phyloP scores from a whole-genome alignment of 2,888 invertebrate species.

The Hermaeophaga mercurialis region DNA sequence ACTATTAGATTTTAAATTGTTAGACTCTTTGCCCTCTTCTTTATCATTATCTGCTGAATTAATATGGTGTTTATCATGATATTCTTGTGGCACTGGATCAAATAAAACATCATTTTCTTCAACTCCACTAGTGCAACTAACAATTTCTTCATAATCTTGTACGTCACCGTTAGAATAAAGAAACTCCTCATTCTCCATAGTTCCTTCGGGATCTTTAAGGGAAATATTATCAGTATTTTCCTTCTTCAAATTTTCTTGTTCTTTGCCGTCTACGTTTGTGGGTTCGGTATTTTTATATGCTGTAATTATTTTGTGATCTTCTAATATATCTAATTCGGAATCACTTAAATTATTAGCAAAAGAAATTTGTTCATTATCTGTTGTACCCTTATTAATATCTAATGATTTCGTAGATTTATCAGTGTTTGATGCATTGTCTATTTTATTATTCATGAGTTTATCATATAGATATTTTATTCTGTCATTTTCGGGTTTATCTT shows the following conservation, averaged over 20 bases:
- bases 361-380: background rate
- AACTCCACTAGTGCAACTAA: background rate
- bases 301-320: slow-evolving; percentile 10
- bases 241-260: background rate
- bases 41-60: no score
- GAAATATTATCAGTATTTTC: background rate
- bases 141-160: slow-evolving; percentile 18
- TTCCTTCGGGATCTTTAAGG: background rate
- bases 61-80: no score
- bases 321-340: slow-evolving; percentile 1
- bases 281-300: background rate
- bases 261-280: background rate
- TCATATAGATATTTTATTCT: slow-evolving; percentile 2
- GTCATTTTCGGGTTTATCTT: background rate
- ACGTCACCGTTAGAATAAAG: slow-evolving; percentile 1
- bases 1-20: no score
- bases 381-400: no score
- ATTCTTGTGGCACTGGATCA: no score
- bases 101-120: background rate
- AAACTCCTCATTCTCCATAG: no score
- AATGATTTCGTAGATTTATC: background rate
- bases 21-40: no score
- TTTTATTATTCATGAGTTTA: background rate
- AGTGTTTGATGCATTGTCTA: background rate
- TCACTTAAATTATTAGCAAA: slow-evolving; percentile 1